These are phyloP conservation scores for Yasuhikotakia modesta DNA, from an alignment of 2,797 vertebrate species.

Conservation along the genomic window DNA sequence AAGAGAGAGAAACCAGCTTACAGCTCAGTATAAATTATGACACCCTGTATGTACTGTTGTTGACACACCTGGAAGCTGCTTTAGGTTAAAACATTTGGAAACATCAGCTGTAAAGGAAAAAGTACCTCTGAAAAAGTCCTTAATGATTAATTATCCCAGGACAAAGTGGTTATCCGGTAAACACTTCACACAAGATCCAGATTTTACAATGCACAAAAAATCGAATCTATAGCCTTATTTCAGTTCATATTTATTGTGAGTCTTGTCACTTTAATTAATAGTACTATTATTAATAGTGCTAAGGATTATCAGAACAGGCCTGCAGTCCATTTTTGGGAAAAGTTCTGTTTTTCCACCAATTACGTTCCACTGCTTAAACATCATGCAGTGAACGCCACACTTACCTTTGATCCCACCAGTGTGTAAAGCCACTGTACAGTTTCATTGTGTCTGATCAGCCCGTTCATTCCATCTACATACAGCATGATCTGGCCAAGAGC, in stretches of 20 bases:
- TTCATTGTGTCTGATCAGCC: slow-evolving; percentile 93
- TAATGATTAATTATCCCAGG: slow-evolving; percentile 5
- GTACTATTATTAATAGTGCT: no score
- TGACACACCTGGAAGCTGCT: no score
- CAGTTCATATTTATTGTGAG: no score
- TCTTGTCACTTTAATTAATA: no score
- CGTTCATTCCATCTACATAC: slow-evolving; percentile 98
- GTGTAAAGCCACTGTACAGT: slow-evolving; percentile 96
- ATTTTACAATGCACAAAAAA: no score
- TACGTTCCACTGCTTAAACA: no score
- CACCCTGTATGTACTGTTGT: no score
- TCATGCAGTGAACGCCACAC: neutral
- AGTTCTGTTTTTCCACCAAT: no score
- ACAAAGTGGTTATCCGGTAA: slow-evolving; percentile 2
- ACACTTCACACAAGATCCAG: neutral
- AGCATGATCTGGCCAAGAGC: slow-evolving; percentile 98
- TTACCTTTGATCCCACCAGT: slow-evolving; percentile 94
- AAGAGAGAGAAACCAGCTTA: neutral
- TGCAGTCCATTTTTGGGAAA: no score
- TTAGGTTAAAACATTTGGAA: slow-evolving; percentile 17
- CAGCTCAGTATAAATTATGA: neutral
- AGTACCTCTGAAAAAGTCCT: neutral
- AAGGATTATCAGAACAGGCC: no score
- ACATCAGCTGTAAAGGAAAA: slow-evolving; percentile 4
- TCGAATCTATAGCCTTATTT: no score